phyloP scores from a whole-genome alignment of 2,113 vertebrate genomes.

The Sterna hirundo region DNA sequence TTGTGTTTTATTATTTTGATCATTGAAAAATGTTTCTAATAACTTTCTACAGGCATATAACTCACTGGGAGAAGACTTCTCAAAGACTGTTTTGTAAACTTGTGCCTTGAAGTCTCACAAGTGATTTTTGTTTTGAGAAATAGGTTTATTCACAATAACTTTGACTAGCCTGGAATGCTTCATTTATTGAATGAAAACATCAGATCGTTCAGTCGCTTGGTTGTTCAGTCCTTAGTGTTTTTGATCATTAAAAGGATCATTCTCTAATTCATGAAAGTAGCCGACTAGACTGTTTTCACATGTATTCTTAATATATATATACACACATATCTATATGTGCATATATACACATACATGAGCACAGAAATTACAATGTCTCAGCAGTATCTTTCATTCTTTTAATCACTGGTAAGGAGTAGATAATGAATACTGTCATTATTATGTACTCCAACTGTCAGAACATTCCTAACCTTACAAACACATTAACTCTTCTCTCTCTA shows the following conservation, averaged over 20 bases:
- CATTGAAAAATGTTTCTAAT: not conserved
- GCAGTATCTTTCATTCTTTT: not conserved
- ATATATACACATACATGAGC: not conserved
- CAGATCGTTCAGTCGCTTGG: not conserved
- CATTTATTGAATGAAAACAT: not conserved
- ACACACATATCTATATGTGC: not conserved
- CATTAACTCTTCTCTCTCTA: not conserved
- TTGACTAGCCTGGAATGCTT: not conserved
- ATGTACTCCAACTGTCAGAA: not conserved
- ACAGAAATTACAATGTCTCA: not conserved
- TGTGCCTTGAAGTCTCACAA: not conserved
- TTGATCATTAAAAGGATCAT: not conserved
- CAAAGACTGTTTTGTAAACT: not conserved
- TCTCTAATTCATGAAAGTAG: not conserved
- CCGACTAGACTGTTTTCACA: not conserved
- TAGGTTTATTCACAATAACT: not conserved
- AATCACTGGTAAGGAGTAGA: not conserved
- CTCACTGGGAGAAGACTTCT: not conserved
- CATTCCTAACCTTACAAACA: not conserved
- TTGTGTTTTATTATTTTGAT: not conserved
- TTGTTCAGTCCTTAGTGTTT: not conserved
- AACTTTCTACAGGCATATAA: not conserved
- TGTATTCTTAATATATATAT: not conserved
- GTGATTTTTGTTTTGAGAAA: not conserved
- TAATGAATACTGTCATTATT: not conserved